Evolutionary conservation across 2,888 invertebrate species (phyloP).

Genomic region (Xanthia icteritia): DNA sequence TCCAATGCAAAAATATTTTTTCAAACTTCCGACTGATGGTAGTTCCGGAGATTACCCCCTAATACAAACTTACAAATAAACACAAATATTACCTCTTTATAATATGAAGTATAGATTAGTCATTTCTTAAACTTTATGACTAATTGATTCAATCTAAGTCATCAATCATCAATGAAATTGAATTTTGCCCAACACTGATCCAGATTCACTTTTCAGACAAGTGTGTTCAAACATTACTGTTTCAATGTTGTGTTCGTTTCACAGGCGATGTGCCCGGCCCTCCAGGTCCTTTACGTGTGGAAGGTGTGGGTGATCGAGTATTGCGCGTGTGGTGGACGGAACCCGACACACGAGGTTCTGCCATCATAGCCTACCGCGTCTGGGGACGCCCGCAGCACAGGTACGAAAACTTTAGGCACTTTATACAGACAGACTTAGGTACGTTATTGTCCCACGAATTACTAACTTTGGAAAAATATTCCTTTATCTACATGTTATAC

Average conservation of each 20-base stretch:
- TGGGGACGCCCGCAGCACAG: conserved; percentile 91
- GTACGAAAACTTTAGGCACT: conserved; percentile 60
- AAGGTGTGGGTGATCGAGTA: conserved; percentile 93
- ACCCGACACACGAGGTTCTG: conserved; percentile 94
- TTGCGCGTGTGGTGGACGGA: conserved; percentile 96
- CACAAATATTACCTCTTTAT: too few relatives aligned
- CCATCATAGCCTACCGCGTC: conserved; percentile 93
- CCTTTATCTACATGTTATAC: not conserved
- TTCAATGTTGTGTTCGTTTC: conserved; percentile 43
- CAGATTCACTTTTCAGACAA: not conserved
- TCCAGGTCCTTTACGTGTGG: conserved; percentile 94
- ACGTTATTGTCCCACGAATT: not conserved
- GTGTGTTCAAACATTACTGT: not conserved
- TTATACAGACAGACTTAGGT: not conserved
- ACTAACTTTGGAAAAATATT: not conserved
- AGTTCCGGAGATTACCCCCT: too few relatives aligned
- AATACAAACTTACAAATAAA: too few relatives aligned
- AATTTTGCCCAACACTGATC: not conserved
- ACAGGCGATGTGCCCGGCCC: conserved; percentile 94
- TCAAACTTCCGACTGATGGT: too few relatives aligned
- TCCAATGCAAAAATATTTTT: too few relatives aligned
- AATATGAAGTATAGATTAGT: too few relatives aligned
- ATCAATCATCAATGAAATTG: not conserved
- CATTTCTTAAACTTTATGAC: too few relatives aligned
- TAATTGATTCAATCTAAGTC: too few relatives aligned